phyloP scores from a whole-genome alignment of 2,797 vertebrate genomes.

The Chaetophractus vellerosus region DNA sequence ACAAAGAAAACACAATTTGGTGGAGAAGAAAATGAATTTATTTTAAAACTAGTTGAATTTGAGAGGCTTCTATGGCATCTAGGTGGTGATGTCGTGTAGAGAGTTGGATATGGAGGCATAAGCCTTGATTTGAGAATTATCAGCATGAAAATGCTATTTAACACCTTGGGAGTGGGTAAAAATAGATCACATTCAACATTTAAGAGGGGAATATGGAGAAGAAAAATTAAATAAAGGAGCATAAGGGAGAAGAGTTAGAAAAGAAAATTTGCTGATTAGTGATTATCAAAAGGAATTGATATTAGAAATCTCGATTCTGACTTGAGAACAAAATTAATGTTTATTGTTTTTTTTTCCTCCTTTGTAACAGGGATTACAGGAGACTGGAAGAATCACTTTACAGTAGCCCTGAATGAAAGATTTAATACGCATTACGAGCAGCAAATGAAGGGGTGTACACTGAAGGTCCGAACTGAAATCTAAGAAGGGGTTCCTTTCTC shows the following conservation, averaged over 20 bases:
- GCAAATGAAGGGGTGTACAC: conserved; percentile 78
- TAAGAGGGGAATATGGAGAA: background rate
- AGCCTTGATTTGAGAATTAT: conserved; percentile 30
- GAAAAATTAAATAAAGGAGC: background rate
- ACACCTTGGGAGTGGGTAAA: background rate
- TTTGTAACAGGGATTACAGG: conserved; percentile 82
- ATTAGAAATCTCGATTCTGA: background rate
- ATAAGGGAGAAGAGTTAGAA: background rate
- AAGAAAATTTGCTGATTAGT: conserved; percentile 22
- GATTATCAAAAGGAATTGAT: background rate
- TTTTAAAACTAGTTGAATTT: background rate
- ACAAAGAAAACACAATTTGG: background rate
- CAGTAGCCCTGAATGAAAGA: conserved; percentile 84
- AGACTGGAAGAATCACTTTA: conserved; percentile 90
- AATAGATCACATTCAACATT: background rate
- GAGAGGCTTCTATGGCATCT: too few species aligned
- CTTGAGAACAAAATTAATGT: background rate
- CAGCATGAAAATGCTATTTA: background rate
- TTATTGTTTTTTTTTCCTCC: background rate
- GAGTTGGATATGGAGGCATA: background rate
- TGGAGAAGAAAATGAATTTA: background rate
- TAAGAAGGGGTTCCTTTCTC: background rate
- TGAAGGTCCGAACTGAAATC: conserved; percentile 81
- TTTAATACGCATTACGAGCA: conserved; percentile 84
- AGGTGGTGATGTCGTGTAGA: background rate